Percentiles rank a stretch among this genome's conserved stretches.
phyloP scores from a whole-genome alignment of 2,888 invertebrate genomes.

The Drosophila ustulata region DNA sequence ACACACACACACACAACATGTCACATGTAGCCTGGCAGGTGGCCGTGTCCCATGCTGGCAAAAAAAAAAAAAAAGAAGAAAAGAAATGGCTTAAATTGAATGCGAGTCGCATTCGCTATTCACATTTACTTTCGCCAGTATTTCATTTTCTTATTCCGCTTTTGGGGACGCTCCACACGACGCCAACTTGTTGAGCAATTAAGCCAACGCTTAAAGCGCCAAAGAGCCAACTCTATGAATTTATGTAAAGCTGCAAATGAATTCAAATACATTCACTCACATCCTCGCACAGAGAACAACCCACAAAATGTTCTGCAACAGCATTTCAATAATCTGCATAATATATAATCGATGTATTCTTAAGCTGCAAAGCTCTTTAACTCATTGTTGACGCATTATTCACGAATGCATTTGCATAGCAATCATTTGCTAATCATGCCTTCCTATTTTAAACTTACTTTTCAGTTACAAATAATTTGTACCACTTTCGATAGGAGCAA shows the following conservation, averaged over 20 bases:
- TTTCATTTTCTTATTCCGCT: constrained; percentile 7
- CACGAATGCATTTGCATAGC: too few relatives aligned
- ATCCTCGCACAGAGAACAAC: constrained; percentile 10
- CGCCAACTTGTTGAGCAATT: constrained; percentile 77
- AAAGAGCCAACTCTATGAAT: constrained; percentile 51
- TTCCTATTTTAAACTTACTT: too few relatives aligned
- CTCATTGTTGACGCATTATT: not conserved
- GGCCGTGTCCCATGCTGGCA: constrained; percentile 22
- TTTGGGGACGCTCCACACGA: constrained; percentile 48
- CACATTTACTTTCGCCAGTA: constrained; percentile 3
- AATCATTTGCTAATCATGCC: too few relatives aligned
- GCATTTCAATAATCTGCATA: constrained; percentile 9
- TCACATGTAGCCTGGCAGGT: constrained; percentile 43
- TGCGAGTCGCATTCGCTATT: not conserved
- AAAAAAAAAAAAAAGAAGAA: constrained; percentile 23
- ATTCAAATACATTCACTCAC: constrained; percentile 25
- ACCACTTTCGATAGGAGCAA: too few relatives aligned
- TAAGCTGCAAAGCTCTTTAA: not conserved
- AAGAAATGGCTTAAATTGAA: constrained; percentile 26
- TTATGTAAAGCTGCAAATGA: constrained; percentile 57
- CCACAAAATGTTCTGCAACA: constrained; percentile 8
- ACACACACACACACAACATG: constrained; percentile 31
- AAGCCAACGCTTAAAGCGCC: constrained; percentile 57
- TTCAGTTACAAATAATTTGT: too few relatives aligned
- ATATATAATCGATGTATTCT: not conserved